A percentile compares a stretch with the other conserved stretches of the same genome.
Evolutionary conservation across 2,888 invertebrate species (phyloP).

Genomic region (Clepsis dumicolana): DNA sequence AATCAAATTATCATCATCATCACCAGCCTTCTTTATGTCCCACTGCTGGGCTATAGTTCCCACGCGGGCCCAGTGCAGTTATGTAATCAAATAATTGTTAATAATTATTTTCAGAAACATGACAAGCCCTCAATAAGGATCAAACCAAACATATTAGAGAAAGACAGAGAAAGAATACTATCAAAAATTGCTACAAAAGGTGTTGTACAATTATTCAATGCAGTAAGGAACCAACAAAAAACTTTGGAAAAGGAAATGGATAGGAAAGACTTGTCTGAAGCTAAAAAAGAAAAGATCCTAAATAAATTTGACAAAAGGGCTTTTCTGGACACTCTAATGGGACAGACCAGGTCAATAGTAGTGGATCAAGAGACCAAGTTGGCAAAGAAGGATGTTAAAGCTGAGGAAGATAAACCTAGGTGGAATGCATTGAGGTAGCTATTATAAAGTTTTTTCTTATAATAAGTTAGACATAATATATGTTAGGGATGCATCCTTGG

Average conservation of each 20-base stretch:
- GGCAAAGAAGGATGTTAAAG: slow-evolving; percentile 73
- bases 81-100: neutral
- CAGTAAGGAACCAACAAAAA: slow-evolving; percentile 94
- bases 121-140: slow-evolving; percentile 88
- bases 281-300: slow-evolving; percentile 91
- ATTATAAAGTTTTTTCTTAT: slow-evolving; percentile 30
- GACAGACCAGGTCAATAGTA: slow-evolving; percentile 86
- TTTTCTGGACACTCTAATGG: slow-evolving; percentile 93
- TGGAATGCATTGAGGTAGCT: slow-evolving; percentile 89
- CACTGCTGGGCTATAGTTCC: no score
- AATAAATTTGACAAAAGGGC: slow-evolving; percentile 91
- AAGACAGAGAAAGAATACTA: slow-evolving; percentile 91
- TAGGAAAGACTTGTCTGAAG: slow-evolving; percentile 90
- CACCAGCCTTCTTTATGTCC: no score
- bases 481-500: no score
- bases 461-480: no score
- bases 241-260: slow-evolving; percentile 89
- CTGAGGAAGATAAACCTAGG: slow-evolving; percentile 72
- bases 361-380: slow-evolving; percentile 77
- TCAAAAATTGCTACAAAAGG: slow-evolving; percentile 96
- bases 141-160: slow-evolving; percentile 92
- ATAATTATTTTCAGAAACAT: slow-evolving; percentile 79
- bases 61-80: no score
- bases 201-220: slow-evolving; percentile 97
- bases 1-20: no score